Percentiles rank a stretch among this genome's conserved stretches.
Conservation (phyloP, 2,113 vertebrate genomes). For the Scatophagus argus region DNA sequence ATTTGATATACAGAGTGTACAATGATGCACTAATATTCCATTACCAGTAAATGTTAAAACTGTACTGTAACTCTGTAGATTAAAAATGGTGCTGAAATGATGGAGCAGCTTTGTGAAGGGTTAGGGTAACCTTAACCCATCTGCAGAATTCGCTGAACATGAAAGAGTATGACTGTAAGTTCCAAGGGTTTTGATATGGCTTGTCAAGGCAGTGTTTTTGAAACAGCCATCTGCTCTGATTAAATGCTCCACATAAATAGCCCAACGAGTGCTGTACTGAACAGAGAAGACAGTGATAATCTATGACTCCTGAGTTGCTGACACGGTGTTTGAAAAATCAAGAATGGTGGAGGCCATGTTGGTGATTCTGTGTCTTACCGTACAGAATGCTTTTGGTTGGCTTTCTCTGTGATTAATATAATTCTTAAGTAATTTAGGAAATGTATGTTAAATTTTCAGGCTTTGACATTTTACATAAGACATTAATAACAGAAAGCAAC, state of each 20-base stretch:
- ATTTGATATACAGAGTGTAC: not conserved
- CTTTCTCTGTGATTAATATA: not conserved
- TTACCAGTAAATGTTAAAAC: not conserved
- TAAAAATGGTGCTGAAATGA: not conserved
- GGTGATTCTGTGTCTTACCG: not conserved
- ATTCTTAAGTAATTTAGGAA: not conserved
- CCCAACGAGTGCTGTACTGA: not conserved
- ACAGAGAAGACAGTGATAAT: not conserved
- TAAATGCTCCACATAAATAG: slow-evolving; percentile 6
- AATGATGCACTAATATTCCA: not conserved
- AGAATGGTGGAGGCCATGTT: not conserved
- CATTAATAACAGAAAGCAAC: not conserved
- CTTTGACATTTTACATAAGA: not conserved
- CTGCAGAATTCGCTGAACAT: not conserved
- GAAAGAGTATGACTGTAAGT: slow-evolving; percentile 5
- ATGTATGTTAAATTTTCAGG: not conserved
- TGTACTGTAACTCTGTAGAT: not conserved
- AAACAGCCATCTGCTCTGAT: slow-evolving; percentile 16
- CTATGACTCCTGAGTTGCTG: slow-evolving; percentile 65
- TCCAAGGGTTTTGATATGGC: slow-evolving; percentile 57
- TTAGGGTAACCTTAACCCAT: no score
- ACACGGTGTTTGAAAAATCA: not conserved
- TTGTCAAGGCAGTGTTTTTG: slow-evolving; percentile 44
- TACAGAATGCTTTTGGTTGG: not conserved
- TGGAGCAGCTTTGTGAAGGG: not conserved